These are phyloP conservation scores for Corvus cornix DNA, from an alignment of 2,113 vertebrate species.

Conservation along the genomic window DNA sequence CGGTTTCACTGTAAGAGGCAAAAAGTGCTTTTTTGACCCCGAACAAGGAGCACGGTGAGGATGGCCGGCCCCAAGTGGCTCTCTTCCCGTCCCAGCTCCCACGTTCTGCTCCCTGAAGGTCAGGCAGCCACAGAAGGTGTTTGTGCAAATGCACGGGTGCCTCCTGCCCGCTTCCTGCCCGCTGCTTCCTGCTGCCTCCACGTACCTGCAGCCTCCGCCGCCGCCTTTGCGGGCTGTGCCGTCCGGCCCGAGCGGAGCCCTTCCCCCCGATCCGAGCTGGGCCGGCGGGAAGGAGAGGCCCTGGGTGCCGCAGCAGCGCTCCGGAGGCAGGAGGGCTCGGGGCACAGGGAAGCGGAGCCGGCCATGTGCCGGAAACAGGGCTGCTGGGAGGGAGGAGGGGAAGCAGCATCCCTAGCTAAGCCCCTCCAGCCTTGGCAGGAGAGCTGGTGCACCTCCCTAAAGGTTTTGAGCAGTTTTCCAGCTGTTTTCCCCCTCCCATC, in stretches of 20 bases:
- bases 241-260: neutral
- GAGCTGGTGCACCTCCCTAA: neutral
- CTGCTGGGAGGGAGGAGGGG: neutral
- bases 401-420: neutral
- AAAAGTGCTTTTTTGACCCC: neutral
- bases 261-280: neutral
- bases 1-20: neutral
- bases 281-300: neutral
- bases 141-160: accelerated
- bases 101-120: constrained; percentile 18
- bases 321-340: neutral
- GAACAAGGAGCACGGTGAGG: accelerated
- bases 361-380: neutral
- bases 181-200: neutral
- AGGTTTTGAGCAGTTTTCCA: neutral
- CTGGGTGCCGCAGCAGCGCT: neutral
- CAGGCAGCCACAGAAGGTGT: neutral
- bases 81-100: neutral
- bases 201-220: neutral
- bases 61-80: neutral
- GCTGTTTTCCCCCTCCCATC: neutral
- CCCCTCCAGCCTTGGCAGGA: neutral
- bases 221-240: neutral
- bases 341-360: neutral
- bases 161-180: neutral